Conservation (phyloP, 2,113 vertebrate species). For the Myxocyprinus asiaticus region DNA sequence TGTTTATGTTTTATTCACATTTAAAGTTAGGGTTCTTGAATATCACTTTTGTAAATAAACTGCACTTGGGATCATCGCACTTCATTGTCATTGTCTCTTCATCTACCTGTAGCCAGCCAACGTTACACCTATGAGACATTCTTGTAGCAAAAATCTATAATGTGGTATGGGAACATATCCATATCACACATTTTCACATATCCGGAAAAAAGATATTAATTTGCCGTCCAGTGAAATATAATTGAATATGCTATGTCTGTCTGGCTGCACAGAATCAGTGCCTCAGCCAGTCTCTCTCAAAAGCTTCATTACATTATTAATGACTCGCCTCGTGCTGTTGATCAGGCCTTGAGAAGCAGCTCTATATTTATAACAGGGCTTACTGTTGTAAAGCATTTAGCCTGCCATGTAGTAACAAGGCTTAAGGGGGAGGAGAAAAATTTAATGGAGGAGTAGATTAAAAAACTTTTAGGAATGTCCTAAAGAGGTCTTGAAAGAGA, state of each 20-base stretch:
- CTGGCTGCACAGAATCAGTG: constrained; percentile 65
- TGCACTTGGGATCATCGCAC: too few species aligned
- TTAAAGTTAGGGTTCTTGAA: too few species aligned
- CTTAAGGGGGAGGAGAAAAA: neutral
- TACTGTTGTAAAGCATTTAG: constrained; percentile 4
- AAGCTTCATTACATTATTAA: constrained; percentile 44
- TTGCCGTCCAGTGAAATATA: constrained; percentile 12
- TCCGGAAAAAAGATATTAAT: constrained; percentile 17
- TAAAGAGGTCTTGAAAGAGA: neutral
- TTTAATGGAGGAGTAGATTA: neutral
- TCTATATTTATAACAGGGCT: constrained; percentile 26
- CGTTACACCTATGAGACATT: neutral
- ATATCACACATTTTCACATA: too few species aligned
- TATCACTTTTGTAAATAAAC: too few species aligned
- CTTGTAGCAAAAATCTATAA: constrained; percentile 54
- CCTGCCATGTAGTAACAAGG: constrained; percentile 3
- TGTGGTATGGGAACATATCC: constrained; percentile 48
- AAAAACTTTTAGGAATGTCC: neutral
- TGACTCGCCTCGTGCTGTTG: constrained; percentile 34
- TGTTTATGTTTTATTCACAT: too few species aligned
- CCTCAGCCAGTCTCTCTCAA: constrained; percentile 49
- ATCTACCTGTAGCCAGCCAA: too few species aligned
- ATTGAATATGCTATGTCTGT: constrained; percentile 56
- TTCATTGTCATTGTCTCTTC: too few species aligned
- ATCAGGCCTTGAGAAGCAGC: constrained; percentile 15